These are phyloP conservation scores for Eupithecia tripunctaria DNA, from an alignment of 2,888 invertebrate species.

Conservation along the genomic window DNA sequence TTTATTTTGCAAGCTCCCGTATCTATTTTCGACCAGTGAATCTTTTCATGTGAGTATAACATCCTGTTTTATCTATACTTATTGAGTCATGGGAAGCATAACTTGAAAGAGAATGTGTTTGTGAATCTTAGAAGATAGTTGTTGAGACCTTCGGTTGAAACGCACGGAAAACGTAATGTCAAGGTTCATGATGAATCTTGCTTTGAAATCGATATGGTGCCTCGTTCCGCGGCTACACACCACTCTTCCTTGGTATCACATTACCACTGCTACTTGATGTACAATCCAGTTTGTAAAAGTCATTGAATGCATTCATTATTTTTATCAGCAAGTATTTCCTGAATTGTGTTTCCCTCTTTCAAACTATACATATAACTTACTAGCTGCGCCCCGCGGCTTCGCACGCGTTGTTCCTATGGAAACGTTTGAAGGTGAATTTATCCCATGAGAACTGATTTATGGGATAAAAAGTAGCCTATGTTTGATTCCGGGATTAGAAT, in stretches of 20 bases:
- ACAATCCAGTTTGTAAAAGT: constrained; percentile 6
- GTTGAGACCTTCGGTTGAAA: not conserved
- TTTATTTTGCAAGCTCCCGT: constrained; percentile 72
- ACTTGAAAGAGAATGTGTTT: not conserved
- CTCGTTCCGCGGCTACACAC: constrained; percentile 27
- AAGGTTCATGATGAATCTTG: constrained; percentile 55
- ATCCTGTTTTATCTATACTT: not conserved
- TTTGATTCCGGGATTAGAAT: no score
- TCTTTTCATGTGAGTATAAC: constrained; percentile 60
- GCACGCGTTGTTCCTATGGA: no score
- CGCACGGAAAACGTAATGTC: constrained; percentile 56
- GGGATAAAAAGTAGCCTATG: no score
- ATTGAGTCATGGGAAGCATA: not conserved
- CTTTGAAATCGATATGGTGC: constrained; percentile 37
- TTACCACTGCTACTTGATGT: constrained; percentile 18
- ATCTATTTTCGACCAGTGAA: constrained; percentile 71
- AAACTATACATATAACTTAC: not conserved
- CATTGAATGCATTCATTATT: constrained; percentile 5
- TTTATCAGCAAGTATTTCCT: constrained; percentile 27
- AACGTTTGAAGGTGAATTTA: no score
- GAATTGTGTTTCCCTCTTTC: constrained; percentile 29
- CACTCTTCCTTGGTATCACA: constrained; percentile 32
- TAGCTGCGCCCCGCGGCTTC: no score
- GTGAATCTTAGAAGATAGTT: not conserved
- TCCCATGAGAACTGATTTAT: no score